Evolutionary conservation across 37 sponge, comb jelly and placozoan species (phyloP).

Genomic region (Agelas oroides): DNA sequence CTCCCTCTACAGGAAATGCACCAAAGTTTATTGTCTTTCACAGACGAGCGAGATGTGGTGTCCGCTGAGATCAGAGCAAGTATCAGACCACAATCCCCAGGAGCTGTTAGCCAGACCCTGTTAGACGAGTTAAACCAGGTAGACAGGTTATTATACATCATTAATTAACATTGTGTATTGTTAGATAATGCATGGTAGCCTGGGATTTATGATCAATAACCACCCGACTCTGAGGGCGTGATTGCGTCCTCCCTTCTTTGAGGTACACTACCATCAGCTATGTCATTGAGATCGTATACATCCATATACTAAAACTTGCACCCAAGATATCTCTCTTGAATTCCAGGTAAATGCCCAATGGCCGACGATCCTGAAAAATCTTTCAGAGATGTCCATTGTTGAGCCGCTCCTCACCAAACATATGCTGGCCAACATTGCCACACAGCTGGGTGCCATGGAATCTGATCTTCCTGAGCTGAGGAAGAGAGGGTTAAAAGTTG

Average conservation of each 20-base stretch:
- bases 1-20: constrained; percentile 41
- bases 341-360: constrained; percentile 45
- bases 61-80: constrained; percentile 3
- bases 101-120: constrained; percentile 8
- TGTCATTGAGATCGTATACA: no score
- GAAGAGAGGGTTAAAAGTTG: constrained; percentile 11
- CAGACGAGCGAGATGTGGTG: not conserved
- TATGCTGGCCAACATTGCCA: constrained; percentile 25
- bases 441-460: not conserved
- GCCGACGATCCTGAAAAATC: constrained; percentile 19
- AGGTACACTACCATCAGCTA: no score
- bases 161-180: no score
- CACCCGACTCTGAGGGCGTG: no score
- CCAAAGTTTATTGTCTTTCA: not conserved
- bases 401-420: constrained; percentile 39
- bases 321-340: no score
- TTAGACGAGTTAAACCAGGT: constrained; percentile 37
- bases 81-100: not conserved
- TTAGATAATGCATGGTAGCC: no score
- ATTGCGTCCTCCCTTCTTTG: not conserved
- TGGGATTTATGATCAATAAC: no score
- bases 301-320: no score
- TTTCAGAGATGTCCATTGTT: constrained; percentile 10
- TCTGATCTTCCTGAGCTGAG: not conserved
- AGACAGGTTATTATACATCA: no score